A percentile compares a stretch with the other conserved stretches of the same genome.
phyloP scores from a whole-genome alignment of 2,888 invertebrate genomes.

The Smittia aterrima region DNA sequence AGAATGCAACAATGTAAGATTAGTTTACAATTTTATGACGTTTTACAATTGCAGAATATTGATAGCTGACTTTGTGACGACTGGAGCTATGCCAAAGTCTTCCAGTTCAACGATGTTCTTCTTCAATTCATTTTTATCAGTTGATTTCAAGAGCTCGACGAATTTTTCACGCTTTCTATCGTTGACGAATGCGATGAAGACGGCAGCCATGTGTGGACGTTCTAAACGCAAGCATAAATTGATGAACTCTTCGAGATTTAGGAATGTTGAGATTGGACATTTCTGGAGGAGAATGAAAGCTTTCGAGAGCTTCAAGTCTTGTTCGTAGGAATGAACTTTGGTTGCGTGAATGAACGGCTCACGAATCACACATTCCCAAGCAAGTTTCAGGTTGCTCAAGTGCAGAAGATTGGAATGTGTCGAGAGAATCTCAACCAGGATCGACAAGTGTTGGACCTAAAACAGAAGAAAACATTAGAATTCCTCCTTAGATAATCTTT shows the following conservation, averaged over 20 bases:
- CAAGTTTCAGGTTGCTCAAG: constrained; percentile 49
- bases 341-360: constrained; percentile 51
- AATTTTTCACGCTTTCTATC: constrained; percentile 48
- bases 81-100: constrained; percentile 50
- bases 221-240: constrained; percentile 50
- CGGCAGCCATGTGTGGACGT: constrained; percentile 51
- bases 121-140: constrained; percentile 47
- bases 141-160: constrained; percentile 47
- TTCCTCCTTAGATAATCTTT: background rate
- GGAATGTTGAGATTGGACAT: constrained; percentile 51
- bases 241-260: constrained; percentile 51
- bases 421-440: constrained; percentile 51
- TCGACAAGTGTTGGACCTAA: constrained; percentile 43
- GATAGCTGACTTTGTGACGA: constrained; percentile 49
- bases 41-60: constrained; percentile 49
- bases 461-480: background rate
- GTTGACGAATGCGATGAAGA: constrained; percentile 49
- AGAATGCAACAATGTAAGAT: too few species aligned
- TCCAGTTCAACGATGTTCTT: constrained; percentile 51
- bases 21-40: background rate
- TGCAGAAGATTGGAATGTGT: constrained; percentile 48
- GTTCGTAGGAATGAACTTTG: constrained; percentile 48
- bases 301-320: constrained; percentile 46
- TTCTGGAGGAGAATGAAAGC: constrained; percentile 45
- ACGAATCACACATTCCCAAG: constrained; percentile 52